phyloP scores from a whole-genome alignment of 2,113 vertebrate genomes.

The Aix galericulata region DNA sequence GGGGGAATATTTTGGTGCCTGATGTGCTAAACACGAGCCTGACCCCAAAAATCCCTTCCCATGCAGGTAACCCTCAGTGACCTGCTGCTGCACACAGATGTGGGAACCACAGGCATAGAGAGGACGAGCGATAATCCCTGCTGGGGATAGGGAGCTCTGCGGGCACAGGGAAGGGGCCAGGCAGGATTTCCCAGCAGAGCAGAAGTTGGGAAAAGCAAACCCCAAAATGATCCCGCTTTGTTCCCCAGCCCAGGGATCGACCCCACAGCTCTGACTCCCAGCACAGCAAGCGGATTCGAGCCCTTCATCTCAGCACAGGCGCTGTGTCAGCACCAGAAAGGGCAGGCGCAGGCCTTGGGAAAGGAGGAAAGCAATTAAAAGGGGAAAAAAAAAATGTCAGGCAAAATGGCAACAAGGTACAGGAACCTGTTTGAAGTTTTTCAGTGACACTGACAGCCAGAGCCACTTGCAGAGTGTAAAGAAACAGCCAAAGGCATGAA shows the following conservation, averaged over 20 bases:
- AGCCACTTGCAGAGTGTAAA: not conserved
- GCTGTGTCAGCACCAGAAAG: not conserved
- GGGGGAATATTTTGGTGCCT: not conserved
- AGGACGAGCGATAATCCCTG: not conserved
- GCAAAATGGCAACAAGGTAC: not conserved
- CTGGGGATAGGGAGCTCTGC: not conserved
- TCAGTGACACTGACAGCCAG: not conserved
- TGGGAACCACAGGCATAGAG: accelerated
- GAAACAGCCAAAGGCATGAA: not conserved
- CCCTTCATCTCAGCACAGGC: not conserved
- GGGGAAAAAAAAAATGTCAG: not conserved
- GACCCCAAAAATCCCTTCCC: not conserved
- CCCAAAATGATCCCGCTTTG: not conserved
- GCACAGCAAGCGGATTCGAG: not conserved
- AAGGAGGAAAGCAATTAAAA: not conserved
- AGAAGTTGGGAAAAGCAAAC: not conserved
- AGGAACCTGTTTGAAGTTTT: not conserved
- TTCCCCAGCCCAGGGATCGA: not conserved
- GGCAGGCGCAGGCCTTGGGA: not conserved
- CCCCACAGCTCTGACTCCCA: not conserved
- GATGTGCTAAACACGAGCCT: not conserved
- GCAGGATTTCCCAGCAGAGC: not conserved
- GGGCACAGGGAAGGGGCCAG: too few relatives aligned
- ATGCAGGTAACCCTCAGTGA: not conserved
- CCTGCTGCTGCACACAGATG: not conserved